Conservation (phyloP, 2,113 vertebrate genomes). For the Corvus moneduloides region DNA sequence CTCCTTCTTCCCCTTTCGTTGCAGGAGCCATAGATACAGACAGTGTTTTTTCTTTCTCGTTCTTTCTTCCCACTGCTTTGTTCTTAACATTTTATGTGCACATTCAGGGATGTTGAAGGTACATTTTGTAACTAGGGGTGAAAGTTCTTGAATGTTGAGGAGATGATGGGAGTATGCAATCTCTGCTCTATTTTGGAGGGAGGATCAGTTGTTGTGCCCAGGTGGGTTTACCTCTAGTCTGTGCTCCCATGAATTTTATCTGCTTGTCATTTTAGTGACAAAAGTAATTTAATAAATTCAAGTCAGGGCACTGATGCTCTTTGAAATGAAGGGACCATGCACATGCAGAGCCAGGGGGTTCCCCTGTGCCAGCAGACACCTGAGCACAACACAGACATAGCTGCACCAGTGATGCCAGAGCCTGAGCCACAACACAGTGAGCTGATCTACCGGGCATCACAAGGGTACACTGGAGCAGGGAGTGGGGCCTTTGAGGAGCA, state of each 20-base stretch:
- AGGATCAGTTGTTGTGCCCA: neutral
- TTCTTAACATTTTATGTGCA: neutral
- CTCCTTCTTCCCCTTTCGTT: neutral
- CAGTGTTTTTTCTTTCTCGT: neutral
- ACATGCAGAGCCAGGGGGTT: neutral
- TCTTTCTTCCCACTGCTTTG: neutral
- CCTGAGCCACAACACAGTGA: rapidly evolving
- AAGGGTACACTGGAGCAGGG: rapidly evolving
- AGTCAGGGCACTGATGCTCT: neutral
- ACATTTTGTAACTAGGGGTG: neutral
- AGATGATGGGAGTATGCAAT: neutral
- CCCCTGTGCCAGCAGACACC: neutral
- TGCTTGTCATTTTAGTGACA: neutral
- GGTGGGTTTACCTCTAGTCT: neutral
- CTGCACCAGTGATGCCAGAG: neutral
- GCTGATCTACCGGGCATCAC: neutral
- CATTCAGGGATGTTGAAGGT: neutral
- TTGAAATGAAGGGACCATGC: neutral
- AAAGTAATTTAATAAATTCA: neutral
- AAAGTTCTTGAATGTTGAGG: neutral
- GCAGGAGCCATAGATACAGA: neutral
- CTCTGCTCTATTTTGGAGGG: neutral
- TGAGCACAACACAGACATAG: neutral
- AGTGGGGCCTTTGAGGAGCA: neutral
- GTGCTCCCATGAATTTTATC: neutral